These are phyloP conservation scores for Bursaphelenchus mucronatus DNA, from an alignment of 1,140 invertebrate genomes.

Conservation along the genomic window DNA sequence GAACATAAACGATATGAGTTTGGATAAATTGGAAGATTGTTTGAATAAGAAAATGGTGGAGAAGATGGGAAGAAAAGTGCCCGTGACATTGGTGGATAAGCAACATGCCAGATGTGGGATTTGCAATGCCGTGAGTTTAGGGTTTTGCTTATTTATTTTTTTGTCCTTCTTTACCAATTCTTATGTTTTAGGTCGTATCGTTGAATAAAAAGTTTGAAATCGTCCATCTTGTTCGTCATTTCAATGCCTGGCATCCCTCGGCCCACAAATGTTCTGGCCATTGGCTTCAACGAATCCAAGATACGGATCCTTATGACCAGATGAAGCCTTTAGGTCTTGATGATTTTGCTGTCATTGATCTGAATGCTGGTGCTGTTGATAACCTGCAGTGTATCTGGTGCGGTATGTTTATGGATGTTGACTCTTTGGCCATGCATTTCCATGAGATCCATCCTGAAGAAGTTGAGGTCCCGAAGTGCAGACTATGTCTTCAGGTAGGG, in stretches of 20 bases:
- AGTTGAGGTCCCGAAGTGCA: conserved; percentile 58
- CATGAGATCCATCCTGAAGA: conserved; percentile 59
- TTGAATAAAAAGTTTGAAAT: conserved; percentile 61
- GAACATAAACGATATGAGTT: conserved; percentile 52
- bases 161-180: no score
- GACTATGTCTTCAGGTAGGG: conserved; percentile 53
- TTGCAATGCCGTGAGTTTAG: conserved; percentile 41
- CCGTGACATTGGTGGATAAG: conserved; percentile 58
- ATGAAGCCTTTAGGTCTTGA: conserved; percentile 38
- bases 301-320: neutral
- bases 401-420: conserved; percentile 57
- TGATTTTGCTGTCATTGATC: conserved; percentile 59
- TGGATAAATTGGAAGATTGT: conserved; percentile 49
- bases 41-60: conserved; percentile 58
- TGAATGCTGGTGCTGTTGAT: conserved; percentile 39
- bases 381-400: conserved; percentile 61
- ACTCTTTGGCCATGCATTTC: conserved; percentile 55
- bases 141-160: neutral
- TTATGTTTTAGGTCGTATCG: conserved; percentile 37
- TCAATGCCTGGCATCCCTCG: conserved; percentile 59
- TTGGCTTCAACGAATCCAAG: conserved; percentile 33
- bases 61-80: conserved; percentile 58
- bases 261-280: conserved; percentile 55
- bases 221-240: conserved; percentile 58
- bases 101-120: conserved; percentile 57